Evolutionary conservation across 2,888 invertebrate species (phyloP).

Genomic region (Ophion obscuratus): DNA sequence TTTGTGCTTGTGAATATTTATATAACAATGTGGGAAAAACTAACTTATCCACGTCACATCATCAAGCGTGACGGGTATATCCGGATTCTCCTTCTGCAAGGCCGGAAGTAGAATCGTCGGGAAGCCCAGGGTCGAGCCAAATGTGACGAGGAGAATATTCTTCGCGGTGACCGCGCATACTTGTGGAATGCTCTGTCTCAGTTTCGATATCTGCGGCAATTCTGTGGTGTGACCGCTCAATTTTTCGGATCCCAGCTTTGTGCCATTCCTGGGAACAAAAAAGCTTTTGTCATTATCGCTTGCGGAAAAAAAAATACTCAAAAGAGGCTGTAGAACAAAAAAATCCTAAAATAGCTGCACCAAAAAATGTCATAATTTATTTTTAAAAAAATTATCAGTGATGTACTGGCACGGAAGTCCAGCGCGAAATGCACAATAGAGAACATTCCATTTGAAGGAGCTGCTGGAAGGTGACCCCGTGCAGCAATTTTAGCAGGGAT

Average conservation of each 20-base stretch:
- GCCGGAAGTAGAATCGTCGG: slow-evolving; percentile 93
- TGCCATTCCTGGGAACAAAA: slow-evolving; percentile 69
- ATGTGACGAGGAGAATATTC: slow-evolving; percentile 90
- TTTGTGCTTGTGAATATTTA: background rate
- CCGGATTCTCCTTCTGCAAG: slow-evolving; percentile 84
- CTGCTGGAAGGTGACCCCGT: too few species aligned
- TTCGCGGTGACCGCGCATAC: slow-evolving; percentile 92
- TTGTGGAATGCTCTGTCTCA: slow-evolving; percentile 87
- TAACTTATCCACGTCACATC: slow-evolving; percentile 82
- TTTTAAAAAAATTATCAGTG: too few species aligned
- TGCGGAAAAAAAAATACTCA: background rate
- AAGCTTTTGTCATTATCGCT: background rate
- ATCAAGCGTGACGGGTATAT: slow-evolving; percentile 78
- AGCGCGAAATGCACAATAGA: too few species aligned
- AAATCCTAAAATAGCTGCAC: too few species aligned
- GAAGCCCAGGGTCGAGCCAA: slow-evolving; percentile 93
- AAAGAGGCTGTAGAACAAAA: too few species aligned
- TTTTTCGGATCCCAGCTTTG: slow-evolving; percentile 64
- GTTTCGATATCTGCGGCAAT: slow-evolving; percentile 72
- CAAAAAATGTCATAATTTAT: too few species aligned
- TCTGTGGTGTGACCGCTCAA: slow-evolving; percentile 72
- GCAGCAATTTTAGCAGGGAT: too few species aligned
- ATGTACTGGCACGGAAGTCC: too few species aligned
- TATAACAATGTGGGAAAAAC: slow-evolving; percentile 45
- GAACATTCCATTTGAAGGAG: too few species aligned